Evolutionary conservation across 2,113 vertebrate genomes (phyloP).

Genomic region (Rutilus rutilus): DNA sequence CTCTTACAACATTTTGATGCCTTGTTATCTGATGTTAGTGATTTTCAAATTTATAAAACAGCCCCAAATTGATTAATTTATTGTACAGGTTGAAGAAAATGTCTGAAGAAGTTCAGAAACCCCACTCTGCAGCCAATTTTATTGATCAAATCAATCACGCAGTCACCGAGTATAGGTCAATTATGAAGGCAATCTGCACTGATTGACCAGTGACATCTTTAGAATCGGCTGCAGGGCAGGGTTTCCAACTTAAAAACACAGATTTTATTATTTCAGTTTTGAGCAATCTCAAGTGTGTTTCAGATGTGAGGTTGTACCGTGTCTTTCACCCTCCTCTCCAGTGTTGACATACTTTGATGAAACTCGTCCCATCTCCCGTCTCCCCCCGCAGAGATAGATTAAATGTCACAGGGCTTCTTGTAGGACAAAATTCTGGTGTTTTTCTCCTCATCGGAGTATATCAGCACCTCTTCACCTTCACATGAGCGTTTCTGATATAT

Average conservation of each 20-base stretch:
- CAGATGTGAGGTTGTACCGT: background rate
- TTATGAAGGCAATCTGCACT: background rate
- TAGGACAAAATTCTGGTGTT: slow-evolving; percentile 33
- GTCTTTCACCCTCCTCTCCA: slow-evolving; percentile 2
- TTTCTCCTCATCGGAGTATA: background rate
- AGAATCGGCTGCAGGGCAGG: background rate
- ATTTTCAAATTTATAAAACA: too few relatives aligned
- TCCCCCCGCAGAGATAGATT: slow-evolving; percentile 35
- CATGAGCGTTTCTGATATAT: slow-evolving; percentile 18
- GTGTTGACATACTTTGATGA: slow-evolving; percentile 47
- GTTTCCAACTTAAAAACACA: background rate
- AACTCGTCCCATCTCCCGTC: slow-evolving; percentile 15
- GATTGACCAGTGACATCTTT: background rate
- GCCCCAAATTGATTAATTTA: too few relatives aligned
- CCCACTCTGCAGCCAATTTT: background rate
- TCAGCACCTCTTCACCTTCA: slow-evolving; percentile 41
- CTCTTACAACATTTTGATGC: too few relatives aligned
- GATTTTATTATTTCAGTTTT: background rate
- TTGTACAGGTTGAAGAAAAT: too few relatives aligned
- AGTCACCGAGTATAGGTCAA: background rate
- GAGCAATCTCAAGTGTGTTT: background rate
- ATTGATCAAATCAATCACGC: background rate
- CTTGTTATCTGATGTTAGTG: too few relatives aligned
- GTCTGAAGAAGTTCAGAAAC: background rate
- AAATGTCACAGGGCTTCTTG: slow-evolving; percentile 49